Base-by-base conservation (phyloP, 2,888 invertebrate genomes). In the Mechanitis messenoides region DNA sequence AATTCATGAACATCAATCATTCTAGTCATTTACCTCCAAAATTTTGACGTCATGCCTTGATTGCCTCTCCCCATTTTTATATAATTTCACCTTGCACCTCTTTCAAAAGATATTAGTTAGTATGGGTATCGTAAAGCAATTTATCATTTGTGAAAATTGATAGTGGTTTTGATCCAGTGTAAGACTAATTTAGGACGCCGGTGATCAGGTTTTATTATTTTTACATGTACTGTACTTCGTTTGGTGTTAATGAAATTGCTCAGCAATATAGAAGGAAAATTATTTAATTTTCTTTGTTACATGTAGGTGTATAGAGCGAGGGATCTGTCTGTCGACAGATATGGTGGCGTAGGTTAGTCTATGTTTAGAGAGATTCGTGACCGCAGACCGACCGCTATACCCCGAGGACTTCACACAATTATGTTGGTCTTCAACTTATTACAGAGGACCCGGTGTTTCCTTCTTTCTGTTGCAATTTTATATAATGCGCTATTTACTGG, bases 301-400 rank as follows among this genome's bases (percentile, higher is more conserved):
- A n/a, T 47, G 50, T 50, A 28, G 50, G 50, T 50, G 31, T 28
- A 31, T 50, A 31, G 50, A 50, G 50, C 9, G 28, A 79, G 78
- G 79, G 78, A 79, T 77, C 76, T 33, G 20, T 73, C 74, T 75
- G 78, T 78, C 77, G 80, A 80, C 84, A 84, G 84, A 85, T 87
- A 87, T 87, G 86, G 87, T 85, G 83, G 84, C 20, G 20, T 85
- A 81, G 80, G 78, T 78, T 81, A 77, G 80, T 78, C 77, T 87
- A 81, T 86, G 86, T 85, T 87, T 84, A 87, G 84, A 80, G 74
- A 76, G 75, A 76, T 74, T 84, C 88, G 87, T 87, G 88, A 87
- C 86, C 83, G 80, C 80, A 75, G 74, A 74, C 72, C 72, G 72
- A 69, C 72, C 80, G 84, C 80, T 81, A 79, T 80, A 72, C 82